These are phyloP conservation scores for Typhlomys cinereus DNA, from an alignment of 2,113 vertebrate genomes.

Conservation along the genomic window DNA sequence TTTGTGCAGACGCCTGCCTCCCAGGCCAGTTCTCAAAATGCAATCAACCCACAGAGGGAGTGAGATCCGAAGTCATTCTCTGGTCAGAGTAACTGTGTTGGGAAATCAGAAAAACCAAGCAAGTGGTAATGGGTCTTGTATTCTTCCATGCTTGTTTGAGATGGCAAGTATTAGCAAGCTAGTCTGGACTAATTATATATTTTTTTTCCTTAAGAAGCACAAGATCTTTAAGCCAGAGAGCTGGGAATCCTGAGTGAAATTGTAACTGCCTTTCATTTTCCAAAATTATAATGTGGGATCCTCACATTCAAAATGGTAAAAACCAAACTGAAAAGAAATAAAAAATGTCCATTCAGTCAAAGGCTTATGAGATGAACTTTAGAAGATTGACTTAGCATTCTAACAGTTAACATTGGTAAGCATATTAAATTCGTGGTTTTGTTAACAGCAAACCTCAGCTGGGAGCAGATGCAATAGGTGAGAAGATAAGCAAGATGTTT, in stretches of 20 bases:
- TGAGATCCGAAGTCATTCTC: not conserved
- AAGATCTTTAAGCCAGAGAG: not conserved
- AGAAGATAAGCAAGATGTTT: not conserved
- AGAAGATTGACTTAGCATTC: not conserved
- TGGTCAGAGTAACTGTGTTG: not conserved
- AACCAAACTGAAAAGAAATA: not conserved
- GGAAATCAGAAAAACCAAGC: conserved; percentile 10
- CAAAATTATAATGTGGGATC: not conserved
- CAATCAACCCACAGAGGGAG: rapidly evolving
- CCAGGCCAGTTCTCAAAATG: not conserved
- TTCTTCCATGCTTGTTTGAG: not conserved
- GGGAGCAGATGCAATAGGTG: not conserved
- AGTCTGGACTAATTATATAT: not conserved
- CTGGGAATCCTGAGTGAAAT: conserved; percentile 1
- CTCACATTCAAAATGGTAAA: not conserved
- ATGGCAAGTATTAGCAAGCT: not conserved
- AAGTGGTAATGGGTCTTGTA: not conserved
- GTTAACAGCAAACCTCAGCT: not conserved
- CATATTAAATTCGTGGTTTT: not conserved
- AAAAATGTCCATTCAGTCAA: not conserved
- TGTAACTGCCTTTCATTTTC: not conserved
- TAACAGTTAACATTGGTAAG: not conserved
- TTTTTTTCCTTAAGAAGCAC: not conserved
- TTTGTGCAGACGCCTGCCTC: not conserved
- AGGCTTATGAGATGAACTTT: not conserved